Evolutionary conservation across 2,888 invertebrate genomes (phyloP).

Genomic region (Tiliacea aurago): DNA sequence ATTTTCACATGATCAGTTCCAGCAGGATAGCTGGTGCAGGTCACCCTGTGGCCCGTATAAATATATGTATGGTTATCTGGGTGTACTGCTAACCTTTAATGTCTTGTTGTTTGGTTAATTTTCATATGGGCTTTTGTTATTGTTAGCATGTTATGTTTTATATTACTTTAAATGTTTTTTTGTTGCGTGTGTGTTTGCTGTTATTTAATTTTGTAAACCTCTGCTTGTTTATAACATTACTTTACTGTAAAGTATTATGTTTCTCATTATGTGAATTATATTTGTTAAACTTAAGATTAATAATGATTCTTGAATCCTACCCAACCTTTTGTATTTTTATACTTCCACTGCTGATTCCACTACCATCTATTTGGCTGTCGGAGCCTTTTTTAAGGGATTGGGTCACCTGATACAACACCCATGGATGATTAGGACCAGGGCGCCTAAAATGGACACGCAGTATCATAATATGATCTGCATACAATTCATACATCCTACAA

Average conservation of each 20-base stretch:
- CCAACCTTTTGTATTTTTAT: not conserved
- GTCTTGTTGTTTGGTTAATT: not conserved
- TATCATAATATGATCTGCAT: no score
- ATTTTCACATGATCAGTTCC: no score
- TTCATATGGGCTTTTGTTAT: not conserved
- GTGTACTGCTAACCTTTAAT: not conserved
- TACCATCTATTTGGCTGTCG: no score
- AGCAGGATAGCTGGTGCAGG: no score
- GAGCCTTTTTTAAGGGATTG: not conserved
- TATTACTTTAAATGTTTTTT: not conserved
- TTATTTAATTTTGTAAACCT: not conserved
- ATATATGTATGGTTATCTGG: no score
- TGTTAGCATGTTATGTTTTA: not conserved
- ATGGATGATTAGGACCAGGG: no score
- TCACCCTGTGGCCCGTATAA: no score
- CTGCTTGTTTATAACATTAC: not conserved
- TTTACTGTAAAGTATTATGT: not conserved
- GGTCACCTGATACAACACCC: not conserved
- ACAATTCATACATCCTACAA: no score
- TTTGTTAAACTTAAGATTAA: accelerated
- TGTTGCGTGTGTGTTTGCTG: not conserved
- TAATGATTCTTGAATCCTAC: not conserved
- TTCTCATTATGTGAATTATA: not conserved
- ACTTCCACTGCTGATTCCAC: not conserved
- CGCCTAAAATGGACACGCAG: no score